These are phyloP conservation scores for Scaptodrosophila latifasciaeformis DNA, from an alignment of 2,888 invertebrate genomes.

Conservation along the genomic window DNA sequence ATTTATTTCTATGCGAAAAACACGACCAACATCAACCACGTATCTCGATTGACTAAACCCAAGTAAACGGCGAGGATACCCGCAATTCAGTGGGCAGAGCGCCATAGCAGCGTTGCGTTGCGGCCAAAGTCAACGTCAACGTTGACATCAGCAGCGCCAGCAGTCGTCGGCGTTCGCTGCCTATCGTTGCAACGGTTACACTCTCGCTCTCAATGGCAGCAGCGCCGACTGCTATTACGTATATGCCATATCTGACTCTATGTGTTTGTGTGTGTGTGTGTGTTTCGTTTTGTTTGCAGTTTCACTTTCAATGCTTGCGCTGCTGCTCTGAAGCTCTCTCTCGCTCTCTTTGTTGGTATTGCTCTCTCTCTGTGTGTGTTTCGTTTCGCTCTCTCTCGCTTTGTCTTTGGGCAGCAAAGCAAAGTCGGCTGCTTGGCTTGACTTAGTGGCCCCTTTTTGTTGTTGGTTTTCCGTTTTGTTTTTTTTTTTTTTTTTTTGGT, in stretches of 20 bases:
- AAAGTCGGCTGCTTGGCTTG: slow-evolving; percentile 59
- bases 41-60: slow-evolving; percentile 76
- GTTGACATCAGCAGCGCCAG: slow-evolving; percentile 19
- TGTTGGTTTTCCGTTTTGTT: slow-evolving; percentile 15
- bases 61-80: slow-evolving; percentile 74
- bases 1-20: slow-evolving; percentile 63
- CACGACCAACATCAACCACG: slow-evolving; percentile 75
- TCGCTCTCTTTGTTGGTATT: slow-evolving; percentile 6
- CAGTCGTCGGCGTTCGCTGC: slow-evolving; percentile 34
- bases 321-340: slow-evolving; percentile 24
- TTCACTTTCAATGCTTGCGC: slow-evolving; percentile 58
- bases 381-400: slow-evolving; percentile 26
- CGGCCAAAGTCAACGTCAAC: slow-evolving; percentile 7
- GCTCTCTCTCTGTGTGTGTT: slow-evolving; percentile 8
- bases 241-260: slow-evolving; percentile 33
- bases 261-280: slow-evolving; percentile 10
- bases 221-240: slow-evolving; percentile 46
- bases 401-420: too few species aligned
- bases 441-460: slow-evolving; percentile 61
- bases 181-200: slow-evolving; percentile 5
- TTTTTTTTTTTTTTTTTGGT: slow-evolving; percentile 15
- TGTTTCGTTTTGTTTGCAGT: slow-evolving; percentile 33
- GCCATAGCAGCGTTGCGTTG: slow-evolving; percentile 10
- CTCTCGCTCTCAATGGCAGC: slow-evolving; percentile 3
- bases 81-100: slow-evolving; percentile 56